These are phyloP conservation scores for Lasioglossum figueresi DNA, from an alignment of 2,888 invertebrate species.

Conservation along the genomic window DNA sequence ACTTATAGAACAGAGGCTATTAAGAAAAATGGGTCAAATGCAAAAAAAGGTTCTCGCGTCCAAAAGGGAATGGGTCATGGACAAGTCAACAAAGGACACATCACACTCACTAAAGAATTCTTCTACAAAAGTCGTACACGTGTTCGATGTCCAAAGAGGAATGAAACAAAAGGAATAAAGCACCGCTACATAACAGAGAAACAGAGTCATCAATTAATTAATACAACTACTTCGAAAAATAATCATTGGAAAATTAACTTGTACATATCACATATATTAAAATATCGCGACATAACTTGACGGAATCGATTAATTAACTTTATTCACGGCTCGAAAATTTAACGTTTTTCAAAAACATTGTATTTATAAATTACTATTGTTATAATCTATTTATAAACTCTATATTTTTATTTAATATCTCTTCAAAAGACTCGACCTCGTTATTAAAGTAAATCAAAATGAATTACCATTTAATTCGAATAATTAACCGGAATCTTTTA, in stretches of 20 bases:
- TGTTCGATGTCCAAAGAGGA: neutral
- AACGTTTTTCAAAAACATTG: neutral
- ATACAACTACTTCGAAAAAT: neutral
- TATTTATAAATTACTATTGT: too few relatives aligned
- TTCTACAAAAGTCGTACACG: neutral
- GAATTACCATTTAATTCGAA: neutral
- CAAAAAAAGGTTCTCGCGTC: slow-evolving; percentile 44
- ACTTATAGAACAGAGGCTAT: slow-evolving; percentile 57
- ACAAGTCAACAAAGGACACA: slow-evolving; percentile 29
- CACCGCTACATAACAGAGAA: neutral
- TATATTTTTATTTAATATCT: neutral
- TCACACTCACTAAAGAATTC: neutral
- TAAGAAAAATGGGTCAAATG: slow-evolving; percentile 59
- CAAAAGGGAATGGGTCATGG: slow-evolving; percentile 58
- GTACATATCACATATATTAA: neutral
- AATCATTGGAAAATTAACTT: neutral
- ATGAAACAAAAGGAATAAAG: neutral
- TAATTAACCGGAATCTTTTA: neutral
- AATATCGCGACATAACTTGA: neutral
- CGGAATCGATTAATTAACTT: neutral
- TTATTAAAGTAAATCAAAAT: neutral
- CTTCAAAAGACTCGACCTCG: neutral
- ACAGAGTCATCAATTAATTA: neutral
- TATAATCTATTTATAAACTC: neutral
- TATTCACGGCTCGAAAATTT: neutral